These are phyloP conservation scores for Acipenser oxyrinchus DNA, from an alignment of 2,797 vertebrate genomes.

Conservation along the genomic window DNA sequence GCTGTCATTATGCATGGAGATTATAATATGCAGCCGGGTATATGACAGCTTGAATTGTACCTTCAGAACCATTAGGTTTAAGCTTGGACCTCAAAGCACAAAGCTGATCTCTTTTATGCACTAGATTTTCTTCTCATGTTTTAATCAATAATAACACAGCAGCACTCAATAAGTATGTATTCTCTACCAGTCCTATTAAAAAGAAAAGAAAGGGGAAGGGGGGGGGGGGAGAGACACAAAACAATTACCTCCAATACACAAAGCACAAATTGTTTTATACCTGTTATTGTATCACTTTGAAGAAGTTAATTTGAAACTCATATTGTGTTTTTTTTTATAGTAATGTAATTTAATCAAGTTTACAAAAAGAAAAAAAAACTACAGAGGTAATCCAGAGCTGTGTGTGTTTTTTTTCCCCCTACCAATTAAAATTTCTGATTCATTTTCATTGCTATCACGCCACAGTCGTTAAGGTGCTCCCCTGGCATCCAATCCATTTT, in stretches of 20 bases:
- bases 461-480: neutral
- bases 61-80: too few relatives aligned
- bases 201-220: conserved; percentile 28
- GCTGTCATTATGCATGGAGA: too few relatives aligned
- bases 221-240: conserved; percentile 21
- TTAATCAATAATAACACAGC: conserved; percentile 27
- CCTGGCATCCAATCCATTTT: neutral
- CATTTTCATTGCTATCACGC: neutral
- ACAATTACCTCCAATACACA: conserved; percentile 32
- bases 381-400: neutral
- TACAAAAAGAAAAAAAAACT: conserved; percentile 30
- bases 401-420: conserved; percentile 6
- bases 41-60: too few relatives aligned
- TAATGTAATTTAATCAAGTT: conserved; percentile 38
- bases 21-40: too few relatives aligned
- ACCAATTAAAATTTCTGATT: neutral
- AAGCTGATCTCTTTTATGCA: too few relatives aligned
- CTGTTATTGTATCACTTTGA: conserved; percentile 34
- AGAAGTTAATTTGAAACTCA: conserved; percentile 37
- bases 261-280: conserved; percentile 35
- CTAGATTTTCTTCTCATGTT: conserved; percentile 15
- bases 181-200: conserved; percentile 31
- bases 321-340: conserved; percentile 9
- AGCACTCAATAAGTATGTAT: conserved; percentile 24
- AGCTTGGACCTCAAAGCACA: too few relatives aligned